Evolutionary conservation across 1,140 invertebrate species (phyloP).

Genomic region (Himalopsyche phryganea): DNA sequence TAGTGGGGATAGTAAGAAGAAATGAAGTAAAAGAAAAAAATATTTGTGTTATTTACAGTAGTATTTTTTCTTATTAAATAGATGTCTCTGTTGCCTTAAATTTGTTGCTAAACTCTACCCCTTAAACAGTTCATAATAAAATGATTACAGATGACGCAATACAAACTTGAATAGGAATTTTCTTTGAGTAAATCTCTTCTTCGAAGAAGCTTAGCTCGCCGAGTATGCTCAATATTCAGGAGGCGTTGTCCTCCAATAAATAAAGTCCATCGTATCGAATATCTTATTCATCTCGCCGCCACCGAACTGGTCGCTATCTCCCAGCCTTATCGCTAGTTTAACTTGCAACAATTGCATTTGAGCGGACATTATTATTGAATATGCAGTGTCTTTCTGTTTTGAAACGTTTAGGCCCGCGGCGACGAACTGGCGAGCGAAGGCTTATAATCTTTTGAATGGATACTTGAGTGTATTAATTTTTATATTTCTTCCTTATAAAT

Average conservation of each 20-base stretch:
- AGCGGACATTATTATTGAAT: conserved; percentile 10
- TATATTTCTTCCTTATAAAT: background rate
- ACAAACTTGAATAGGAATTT: no score
- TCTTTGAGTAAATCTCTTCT: no score
- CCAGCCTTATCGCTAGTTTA: conserved; percentile 12
- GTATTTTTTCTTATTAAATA: no score
- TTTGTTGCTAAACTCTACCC: no score
- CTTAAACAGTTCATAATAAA: no score
- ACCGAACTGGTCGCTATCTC: conserved; percentile 1
- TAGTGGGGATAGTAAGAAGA: no score
- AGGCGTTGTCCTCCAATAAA: conserved; percentile 11
- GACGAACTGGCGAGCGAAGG: background rate
- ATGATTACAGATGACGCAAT: no score
- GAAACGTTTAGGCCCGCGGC: background rate
- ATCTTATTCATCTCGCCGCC: conserved; percentile 18
- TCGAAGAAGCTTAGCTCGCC: no score
- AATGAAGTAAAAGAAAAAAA: no score
- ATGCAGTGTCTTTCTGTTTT: conserved; percentile 8
- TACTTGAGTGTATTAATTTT: background rate
- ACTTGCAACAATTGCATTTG: conserved; percentile 18
- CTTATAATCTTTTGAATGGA: background rate
- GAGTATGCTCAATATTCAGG: background rate
- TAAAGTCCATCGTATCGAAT: conserved; percentile 11
- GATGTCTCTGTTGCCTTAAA: no score
- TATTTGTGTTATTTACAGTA: no score